Base-by-base conservation (phyloP, 2,797 vertebrate species). In the Rhinella marina region DNA sequence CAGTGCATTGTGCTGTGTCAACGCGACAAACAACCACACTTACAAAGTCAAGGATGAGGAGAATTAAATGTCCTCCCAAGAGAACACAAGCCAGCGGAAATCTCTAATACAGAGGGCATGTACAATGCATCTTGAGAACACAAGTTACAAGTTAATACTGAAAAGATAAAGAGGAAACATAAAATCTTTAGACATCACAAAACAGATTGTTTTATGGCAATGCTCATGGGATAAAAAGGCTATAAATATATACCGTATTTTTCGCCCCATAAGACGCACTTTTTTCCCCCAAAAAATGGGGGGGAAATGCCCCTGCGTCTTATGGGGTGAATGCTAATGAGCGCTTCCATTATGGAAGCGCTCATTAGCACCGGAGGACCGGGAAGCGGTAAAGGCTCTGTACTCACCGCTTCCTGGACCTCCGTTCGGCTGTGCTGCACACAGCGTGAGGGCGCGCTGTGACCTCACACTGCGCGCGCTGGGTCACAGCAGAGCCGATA, bases 71-170 rank as follows among this genome's bases (percentile, higher is more conserved):
- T 57, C 76, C 50, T 57, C 76, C 54, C 76, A 56, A 78, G 76
- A 32, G 52, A 56, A 54, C 29, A 17, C 1, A 57, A 78, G 48
- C 50, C 7, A 78, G 50, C 7, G 0, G 76, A 19, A 57, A 78
- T 73, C 72, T 73, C 72, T 48, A 73, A 73, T 50, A 73, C 32
- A 48, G 76, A n/a, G 52, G 52, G 56, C n/a, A 78, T 56, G 52
- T 73, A 73, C 21, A 73, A 13, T 48, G 72, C 72, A 73, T 23
- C 52, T 56, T 57, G 14, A 56, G n/a, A 57, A 78, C 13, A 78
- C 23, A 78, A 29, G 13, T 27, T 78, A 56, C 76, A 78, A 56
- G 50, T 56, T 56, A 9, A 27, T 27, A 17, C 52, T 56, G 6
- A 73, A 72, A 41, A 72, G 68, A 29, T 70, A 17, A 17, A 32